Evolutionary conservation across 1,140 invertebrate species (phyloP), one percentile per base, ranked within the genome.

Genomic region (Trichoplusia ni): DNA sequence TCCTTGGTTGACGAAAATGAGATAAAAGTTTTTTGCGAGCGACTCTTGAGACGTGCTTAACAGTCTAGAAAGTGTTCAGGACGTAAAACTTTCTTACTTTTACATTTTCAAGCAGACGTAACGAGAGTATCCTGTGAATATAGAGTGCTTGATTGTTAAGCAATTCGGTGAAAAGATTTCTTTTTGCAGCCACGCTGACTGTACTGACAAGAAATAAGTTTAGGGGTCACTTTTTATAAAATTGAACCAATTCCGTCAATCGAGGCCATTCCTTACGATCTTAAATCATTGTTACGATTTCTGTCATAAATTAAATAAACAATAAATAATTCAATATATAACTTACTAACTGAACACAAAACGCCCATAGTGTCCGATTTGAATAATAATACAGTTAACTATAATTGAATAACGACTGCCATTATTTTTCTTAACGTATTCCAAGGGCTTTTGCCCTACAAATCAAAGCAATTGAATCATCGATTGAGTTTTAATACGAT

Each of bases 21-120:
- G 33, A 54, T 38, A 38, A 25, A 25, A 25, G 6, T 47, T 47
- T 19, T 38, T 54, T 38, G 33, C 11, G 35, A 40, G n/a, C 29
- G 27, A 8, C 18, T 21, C n/a, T 27, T 13, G 51, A 38, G 19
- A 54, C 33, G 51, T 23, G 51, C 33, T 35, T 14, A 14, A 23
- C 51, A 38, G 51, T 54, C 51, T 38, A 54, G 33, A 27, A 37
- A 54, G 33, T 54, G 11, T 54, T 35, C 16, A 25, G 33, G 19
- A 23, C 14, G 38, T 14, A 25, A 38, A 54, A 54, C 47, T 51
- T 51, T 51, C 7, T 11, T 51, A 51, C 47, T 51, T 51, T 51
- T 5, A 51, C 47, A 23, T 51, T 19, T 27, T 51, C 29, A 19
- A 51, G 27, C 25, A 27, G 25, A 27, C 29, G 11, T 19, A 51